These are phyloP conservation scores for Entelurus aequoreus DNA, from an alignment of 2,113 vertebrate genomes.

Conservation along the genomic window DNA sequence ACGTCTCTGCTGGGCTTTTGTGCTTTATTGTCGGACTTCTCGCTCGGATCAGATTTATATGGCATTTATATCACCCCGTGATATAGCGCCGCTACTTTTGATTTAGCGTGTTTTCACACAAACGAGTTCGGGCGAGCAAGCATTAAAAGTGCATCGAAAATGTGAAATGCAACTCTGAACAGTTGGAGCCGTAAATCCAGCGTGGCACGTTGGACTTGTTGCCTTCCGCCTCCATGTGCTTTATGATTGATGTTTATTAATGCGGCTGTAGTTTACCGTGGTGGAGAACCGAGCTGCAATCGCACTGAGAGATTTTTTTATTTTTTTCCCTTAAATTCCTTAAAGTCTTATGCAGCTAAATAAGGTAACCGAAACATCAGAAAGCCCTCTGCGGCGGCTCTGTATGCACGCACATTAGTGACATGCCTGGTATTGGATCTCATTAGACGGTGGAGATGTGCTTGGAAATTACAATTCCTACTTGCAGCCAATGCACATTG, in stretches of 20 bases:
- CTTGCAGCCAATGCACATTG: constrained; percentile 45
- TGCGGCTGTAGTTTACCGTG: neutral
- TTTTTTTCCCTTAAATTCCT: neutral
- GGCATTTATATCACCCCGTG: neutral
- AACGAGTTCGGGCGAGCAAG: constrained; percentile 1
- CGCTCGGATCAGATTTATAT: neutral
- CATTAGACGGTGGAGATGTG: neutral
- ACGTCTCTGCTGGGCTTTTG: neutral
- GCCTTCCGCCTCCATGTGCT: constrained; percentile 1
- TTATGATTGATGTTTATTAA: constrained; percentile 3
- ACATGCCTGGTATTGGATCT: neutral
- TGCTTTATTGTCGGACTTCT: neutral
- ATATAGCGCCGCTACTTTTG: neutral
- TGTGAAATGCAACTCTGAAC: constrained; percentile 1
- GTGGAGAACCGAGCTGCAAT: neutral
- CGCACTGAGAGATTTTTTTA: neutral
- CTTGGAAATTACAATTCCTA: constrained; percentile 1
- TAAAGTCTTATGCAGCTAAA: neutral
- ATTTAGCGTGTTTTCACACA: constrained; percentile 1
- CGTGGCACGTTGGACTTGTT: neutral
- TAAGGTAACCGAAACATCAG: neutral
- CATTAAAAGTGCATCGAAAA: constrained; percentile 6
- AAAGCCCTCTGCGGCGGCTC: neutral
- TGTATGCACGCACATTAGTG: no score
- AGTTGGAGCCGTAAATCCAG: neutral